Conservation (phyloP, 2,797 vertebrate genomes). For the Platyrinchus mystaceus region DNA sequence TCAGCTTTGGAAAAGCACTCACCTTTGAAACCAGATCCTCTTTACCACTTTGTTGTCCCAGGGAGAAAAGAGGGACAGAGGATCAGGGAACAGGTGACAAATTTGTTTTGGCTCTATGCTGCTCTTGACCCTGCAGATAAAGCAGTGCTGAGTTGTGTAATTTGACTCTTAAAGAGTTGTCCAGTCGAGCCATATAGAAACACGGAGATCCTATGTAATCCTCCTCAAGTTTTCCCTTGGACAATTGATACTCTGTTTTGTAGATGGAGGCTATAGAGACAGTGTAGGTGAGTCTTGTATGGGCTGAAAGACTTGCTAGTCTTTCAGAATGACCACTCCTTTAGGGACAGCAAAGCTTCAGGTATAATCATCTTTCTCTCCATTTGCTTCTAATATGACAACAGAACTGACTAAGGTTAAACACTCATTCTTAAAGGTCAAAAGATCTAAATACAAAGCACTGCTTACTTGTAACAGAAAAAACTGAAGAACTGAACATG, state of each 20-base stretch:
- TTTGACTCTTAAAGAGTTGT: neutral
- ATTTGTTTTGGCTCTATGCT: neutral
- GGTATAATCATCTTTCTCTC: neutral
- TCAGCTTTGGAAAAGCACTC: neutral
- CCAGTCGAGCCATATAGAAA: fast-evolving
- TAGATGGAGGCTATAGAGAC: neutral
- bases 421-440: neutral
- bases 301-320: neutral
- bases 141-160: neutral
- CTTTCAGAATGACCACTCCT: neutral
- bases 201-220: neutral
- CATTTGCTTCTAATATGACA: neutral
- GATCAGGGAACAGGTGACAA: neutral
- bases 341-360: neutral
- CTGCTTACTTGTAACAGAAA: neutral
- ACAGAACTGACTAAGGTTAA: neutral
- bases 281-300: neutral
- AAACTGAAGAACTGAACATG: neutral
- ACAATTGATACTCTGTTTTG: neutral
- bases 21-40: neutral
- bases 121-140: neutral
- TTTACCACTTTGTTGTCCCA: neutral
- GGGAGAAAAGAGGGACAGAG: neutral
- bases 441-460: neutral
- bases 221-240: neutral